Evolutionary conservation across 2,888 invertebrate genomes (phyloP).

Genomic region (Cheilosia vernalis): DNA sequence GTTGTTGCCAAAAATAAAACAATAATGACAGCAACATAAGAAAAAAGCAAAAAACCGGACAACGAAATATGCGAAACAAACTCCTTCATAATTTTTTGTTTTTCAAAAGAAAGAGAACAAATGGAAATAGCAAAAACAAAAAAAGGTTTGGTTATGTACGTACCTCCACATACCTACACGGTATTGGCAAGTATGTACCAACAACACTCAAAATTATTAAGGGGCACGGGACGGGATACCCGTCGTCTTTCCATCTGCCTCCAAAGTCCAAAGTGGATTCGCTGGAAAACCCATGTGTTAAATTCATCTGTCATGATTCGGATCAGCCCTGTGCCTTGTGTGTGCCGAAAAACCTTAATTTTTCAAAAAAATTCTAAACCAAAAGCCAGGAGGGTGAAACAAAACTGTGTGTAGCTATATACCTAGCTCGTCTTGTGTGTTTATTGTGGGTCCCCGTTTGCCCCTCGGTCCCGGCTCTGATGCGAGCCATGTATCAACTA

Average conservation of each 20-base stretch:
- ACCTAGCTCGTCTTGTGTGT: not conserved
- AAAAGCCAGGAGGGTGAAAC: slow-evolving; percentile 47
- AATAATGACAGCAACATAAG: slow-evolving; percentile 7
- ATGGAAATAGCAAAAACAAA: slow-evolving; percentile 45
- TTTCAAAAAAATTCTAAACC: slow-evolving; percentile 42
- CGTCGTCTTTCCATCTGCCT: slow-evolving; percentile 34
- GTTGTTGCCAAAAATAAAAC: slow-evolving; percentile 54
- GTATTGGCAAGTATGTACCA: not conserved
- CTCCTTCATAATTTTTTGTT: slow-evolving; percentile 56
- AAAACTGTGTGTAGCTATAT: slow-evolving; percentile 7
- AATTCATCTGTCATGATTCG: slow-evolving; percentile 50
- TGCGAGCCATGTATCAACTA: slow-evolving; percentile 7
- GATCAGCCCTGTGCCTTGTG: slow-evolving; percentile 20
- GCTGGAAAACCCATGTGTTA: slow-evolving; percentile 42
- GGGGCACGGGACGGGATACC: slow-evolving; percentile 8
- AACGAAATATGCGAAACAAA: slow-evolving; percentile 60
- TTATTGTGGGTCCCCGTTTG: slow-evolving; percentile 13
- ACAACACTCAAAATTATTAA: not conserved
- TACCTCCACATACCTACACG: slow-evolving; percentile 17
- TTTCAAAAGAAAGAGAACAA: slow-evolving; percentile 41
- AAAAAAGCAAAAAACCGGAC: slow-evolving; percentile 8
- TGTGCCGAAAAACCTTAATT: slow-evolving; percentile 48
- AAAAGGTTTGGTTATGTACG: slow-evolving; percentile 62
- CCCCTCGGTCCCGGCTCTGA: not conserved
- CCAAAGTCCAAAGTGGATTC: slow-evolving; percentile 31